A percentile compares a stretch with the other conserved stretches of the same genome.
These are phyloP conservation scores for Synanthedon myopaeformis DNA, from an alignment of 2,888 invertebrate genomes.

Conservation along the genomic window DNA sequence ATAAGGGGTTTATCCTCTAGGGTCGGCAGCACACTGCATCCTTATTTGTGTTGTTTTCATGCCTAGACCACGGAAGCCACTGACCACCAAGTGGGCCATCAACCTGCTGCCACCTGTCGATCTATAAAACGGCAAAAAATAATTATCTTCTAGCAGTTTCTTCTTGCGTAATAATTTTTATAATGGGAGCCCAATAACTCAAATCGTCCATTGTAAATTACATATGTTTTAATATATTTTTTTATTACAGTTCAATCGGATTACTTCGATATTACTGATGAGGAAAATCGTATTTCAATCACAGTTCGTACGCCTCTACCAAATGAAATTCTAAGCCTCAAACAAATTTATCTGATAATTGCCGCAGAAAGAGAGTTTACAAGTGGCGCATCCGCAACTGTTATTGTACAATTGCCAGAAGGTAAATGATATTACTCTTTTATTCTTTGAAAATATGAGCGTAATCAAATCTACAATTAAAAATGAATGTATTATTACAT, in stretches of 20 bases:
- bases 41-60: no score
- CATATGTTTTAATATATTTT: background rate
- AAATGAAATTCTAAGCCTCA: conserved; percentile 16
- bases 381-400: conserved; percentile 38
- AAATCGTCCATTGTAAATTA: no score
- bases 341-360: conserved; percentile 33
- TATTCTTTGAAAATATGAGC: background rate
- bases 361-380: conserved; percentile 41
- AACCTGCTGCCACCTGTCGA: no score
- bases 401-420: conserved; percentile 45
- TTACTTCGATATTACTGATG: conserved; percentile 21
- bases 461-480: background rate
- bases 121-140: no score
- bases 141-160: no score
- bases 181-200: no score
- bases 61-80: no score
- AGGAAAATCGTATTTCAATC: conserved; percentile 25
- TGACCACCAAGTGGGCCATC: no score
- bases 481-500: no score
- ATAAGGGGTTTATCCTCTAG: no score
- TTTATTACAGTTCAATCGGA: conserved; percentile 1
- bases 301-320: conserved; percentile 22
- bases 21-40: no score
- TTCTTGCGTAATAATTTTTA: no score
- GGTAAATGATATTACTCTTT: conserved; percentile 19